Evolutionary conservation across 2,888 invertebrate species (phyloP).

Genomic region (Lepidonotus clava): DNA sequence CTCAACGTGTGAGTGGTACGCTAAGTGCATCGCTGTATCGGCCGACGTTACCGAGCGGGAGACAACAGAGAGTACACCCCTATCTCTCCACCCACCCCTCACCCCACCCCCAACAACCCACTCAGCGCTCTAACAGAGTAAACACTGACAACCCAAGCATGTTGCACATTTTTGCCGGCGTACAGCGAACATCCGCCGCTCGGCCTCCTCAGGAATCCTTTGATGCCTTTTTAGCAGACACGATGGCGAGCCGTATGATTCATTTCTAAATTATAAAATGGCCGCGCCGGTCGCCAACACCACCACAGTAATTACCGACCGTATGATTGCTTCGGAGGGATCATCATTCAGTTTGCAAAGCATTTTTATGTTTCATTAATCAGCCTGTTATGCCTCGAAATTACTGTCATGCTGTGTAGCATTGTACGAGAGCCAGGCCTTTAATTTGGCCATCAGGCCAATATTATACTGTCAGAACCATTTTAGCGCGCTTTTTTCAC

Average conservation of each 20-base stretch:
- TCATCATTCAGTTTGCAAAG: constrained; percentile 32
- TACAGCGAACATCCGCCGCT: neutral
- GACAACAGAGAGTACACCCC: too few relatives aligned
- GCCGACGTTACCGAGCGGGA: too few relatives aligned
- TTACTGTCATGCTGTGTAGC: constrained; percentile 7
- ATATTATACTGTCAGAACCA: constrained; percentile 1
- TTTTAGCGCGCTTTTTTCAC: too few relatives aligned
- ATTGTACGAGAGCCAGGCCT: constrained; percentile 8
- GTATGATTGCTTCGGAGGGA: constrained; percentile 45
- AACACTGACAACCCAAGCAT: neutral
- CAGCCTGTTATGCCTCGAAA: neutral
- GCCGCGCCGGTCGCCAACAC: constrained; percentile 11
- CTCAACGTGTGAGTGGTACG: too few relatives aligned
- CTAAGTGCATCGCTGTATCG: too few relatives aligned
- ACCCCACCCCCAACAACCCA: neutral
- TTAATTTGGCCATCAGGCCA: neutral
- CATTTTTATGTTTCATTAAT: constrained; percentile 43
- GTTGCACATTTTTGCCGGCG: neutral
- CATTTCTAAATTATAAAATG: constrained; percentile 32
- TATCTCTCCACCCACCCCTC: neutral
- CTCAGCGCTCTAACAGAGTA: neutral
- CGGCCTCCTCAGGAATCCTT: neutral
- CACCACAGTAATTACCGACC: neutral
- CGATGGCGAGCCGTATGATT: neutral
- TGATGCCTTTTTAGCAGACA: neutral